These are phyloP conservation scores for Catharus fuscescens DNA, from an alignment of 2,113 vertebrate species.

Conservation along the genomic window DNA sequence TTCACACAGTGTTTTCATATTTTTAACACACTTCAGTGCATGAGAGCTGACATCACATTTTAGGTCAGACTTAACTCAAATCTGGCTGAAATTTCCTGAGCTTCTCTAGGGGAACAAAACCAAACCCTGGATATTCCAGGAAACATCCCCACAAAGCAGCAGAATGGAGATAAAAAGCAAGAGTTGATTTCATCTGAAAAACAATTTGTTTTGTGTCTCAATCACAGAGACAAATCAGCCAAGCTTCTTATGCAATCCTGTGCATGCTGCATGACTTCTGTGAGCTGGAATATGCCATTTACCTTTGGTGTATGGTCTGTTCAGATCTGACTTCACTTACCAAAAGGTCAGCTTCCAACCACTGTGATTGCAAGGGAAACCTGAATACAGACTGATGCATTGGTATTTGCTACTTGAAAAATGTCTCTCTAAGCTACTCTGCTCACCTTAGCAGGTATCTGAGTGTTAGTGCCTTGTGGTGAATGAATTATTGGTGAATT, in stretches of 20 bases:
- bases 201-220: not conserved
- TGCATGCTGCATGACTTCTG: not conserved
- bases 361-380: not conserved
- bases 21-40: not conserved
- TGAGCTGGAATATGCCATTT: not conserved
- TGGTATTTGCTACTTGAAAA: not conserved
- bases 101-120: not conserved
- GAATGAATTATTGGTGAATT: not conserved
- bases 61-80: not conserved
- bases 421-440: not conserved
- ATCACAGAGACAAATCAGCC: not conserved
- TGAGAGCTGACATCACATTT: not conserved
- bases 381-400: not conserved
- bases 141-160: not conserved
- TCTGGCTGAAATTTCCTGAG: not conserved
- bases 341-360: not conserved
- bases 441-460: not conserved
- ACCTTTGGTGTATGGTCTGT: not conserved
- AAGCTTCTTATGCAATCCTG: not conserved
- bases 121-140: not conserved
- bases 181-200: not conserved
- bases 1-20: not conserved
- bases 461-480: not conserved
- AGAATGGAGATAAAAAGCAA: not conserved
- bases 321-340: not conserved